phyloP scores from a whole-genome alignment of 2,113 vertebrate genomes.

The Pluvianellus socialis region DNA sequence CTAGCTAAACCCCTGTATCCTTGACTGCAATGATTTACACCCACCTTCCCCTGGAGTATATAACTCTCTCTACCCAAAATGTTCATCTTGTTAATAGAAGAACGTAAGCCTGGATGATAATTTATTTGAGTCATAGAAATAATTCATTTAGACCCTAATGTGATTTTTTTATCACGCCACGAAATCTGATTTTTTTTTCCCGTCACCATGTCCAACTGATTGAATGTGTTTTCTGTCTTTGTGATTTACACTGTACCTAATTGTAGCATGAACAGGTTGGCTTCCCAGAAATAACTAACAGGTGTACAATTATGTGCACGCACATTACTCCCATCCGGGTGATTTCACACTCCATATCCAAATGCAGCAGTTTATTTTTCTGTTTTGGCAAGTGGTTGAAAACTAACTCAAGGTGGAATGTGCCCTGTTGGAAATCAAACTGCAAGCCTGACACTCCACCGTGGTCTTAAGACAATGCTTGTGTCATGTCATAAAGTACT shows the following conservation, averaged over 20 bases:
- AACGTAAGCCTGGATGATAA: constrained; percentile 46
- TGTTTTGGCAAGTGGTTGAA: constrained; percentile 16
- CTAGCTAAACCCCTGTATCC: not conserved
- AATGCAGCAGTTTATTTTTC: constrained; percentile 34
- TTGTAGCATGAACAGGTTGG: constrained; percentile 37
- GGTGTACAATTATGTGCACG: constrained; percentile 56
- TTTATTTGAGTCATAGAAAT: constrained; percentile 67
- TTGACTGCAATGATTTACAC: constrained; percentile 22
- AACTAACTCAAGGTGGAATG: constrained; percentile 15
- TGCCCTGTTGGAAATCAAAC: constrained; percentile 7
- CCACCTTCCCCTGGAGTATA: not conserved
- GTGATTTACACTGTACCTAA: constrained; percentile 44
- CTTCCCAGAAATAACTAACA: constrained; percentile 42
- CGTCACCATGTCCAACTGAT: constrained; percentile 11
- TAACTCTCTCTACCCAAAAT: constrained; percentile 1
- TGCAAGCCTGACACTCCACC: not conserved
- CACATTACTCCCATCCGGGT: not conserved
- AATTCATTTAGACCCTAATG: constrained; percentile 58
- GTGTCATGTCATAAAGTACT: not conserved
- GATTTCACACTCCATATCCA: constrained; percentile 55
- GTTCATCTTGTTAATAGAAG: constrained; percentile 32
- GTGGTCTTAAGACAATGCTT: not conserved
- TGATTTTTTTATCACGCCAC: constrained; percentile 69
- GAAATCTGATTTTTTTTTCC: constrained; percentile 60
- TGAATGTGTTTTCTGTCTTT: constrained; percentile 55